Percentiles rank a stretch among this genome's conserved stretches.
Evolutionary conservation across 2,113 vertebrate species (phyloP).

Genomic region (Anhinga anhinga): DNA sequence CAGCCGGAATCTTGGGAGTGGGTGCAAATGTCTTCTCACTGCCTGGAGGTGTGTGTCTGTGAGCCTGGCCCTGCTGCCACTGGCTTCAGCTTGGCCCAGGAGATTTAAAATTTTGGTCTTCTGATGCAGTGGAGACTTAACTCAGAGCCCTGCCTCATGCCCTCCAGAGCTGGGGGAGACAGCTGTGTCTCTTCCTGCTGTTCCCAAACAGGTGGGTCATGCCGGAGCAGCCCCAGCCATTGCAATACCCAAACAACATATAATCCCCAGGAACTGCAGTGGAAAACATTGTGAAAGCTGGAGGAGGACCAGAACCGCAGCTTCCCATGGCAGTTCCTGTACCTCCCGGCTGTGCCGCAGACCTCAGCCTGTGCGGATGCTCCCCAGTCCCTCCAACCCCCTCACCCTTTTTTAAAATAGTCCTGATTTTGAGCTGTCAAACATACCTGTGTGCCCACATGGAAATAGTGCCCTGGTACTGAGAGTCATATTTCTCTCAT

Average conservation of each 20-base stretch:
- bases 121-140: neutral
- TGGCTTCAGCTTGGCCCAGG: neutral
- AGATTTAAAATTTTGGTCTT: neutral
- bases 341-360: neutral
- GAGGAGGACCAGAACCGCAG: neutral
- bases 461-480: neutral
- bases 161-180: neutral
- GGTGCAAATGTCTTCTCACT: neutral
- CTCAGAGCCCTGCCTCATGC: neutral
- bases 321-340: fast-evolving
- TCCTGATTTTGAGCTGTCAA: neutral
- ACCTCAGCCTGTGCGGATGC: fast-evolving
- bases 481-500: neutral
- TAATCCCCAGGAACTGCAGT: neutral
- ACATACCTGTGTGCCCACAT: fast-evolving
- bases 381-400: fast-evolving
- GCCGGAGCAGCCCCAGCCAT: fast-evolving
- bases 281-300: neutral
- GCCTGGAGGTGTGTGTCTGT: neutral
- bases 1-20: too few species aligned
- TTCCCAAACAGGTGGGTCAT: neutral
- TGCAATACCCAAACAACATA: neutral
- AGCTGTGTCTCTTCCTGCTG: neutral
- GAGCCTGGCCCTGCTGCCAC: neutral
- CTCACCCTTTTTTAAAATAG: fast-evolving